Evolutionary conservation across 1,140 invertebrate species (phyloP).

Genomic region (Melipona quadrifasciata): DNA sequence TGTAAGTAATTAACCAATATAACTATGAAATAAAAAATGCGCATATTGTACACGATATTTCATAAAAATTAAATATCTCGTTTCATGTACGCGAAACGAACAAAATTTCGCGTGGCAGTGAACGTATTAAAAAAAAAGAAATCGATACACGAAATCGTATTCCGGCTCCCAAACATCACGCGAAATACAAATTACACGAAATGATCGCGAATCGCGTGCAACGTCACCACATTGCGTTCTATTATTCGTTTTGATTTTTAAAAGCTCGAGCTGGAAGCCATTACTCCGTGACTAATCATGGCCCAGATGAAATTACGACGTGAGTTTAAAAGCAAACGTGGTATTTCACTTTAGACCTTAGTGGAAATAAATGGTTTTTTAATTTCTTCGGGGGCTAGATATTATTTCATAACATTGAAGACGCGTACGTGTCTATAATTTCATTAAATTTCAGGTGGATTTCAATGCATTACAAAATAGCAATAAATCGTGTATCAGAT

Average conservation of each 20-base stretch:
- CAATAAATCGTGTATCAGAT: background rate
- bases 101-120: no score
- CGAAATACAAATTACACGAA: conserved; percentile 10
- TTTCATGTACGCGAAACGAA: no score
- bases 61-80: no score
- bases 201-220: background rate
- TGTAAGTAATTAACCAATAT: no score
- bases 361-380: background rate
- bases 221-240: background rate
- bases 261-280: background rate
- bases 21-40: no score
- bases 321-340: background rate
- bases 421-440: background rate
- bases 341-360: background rate
- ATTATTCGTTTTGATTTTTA: background rate
- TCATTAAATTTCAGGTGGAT: background rate
- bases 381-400: background rate
- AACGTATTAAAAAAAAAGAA: background rate
- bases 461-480: background rate
- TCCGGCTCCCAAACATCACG: background rate
- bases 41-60: no score
- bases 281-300: background rate
- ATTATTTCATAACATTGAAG: background rate
- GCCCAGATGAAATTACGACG: background rate
- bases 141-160: conserved; percentile 13